These are phyloP conservation scores for Bolinopsis microptera DNA, from an alignment of 37 sponge, comb jelly and placozoan genomes.

Conservation along the genomic window DNA sequence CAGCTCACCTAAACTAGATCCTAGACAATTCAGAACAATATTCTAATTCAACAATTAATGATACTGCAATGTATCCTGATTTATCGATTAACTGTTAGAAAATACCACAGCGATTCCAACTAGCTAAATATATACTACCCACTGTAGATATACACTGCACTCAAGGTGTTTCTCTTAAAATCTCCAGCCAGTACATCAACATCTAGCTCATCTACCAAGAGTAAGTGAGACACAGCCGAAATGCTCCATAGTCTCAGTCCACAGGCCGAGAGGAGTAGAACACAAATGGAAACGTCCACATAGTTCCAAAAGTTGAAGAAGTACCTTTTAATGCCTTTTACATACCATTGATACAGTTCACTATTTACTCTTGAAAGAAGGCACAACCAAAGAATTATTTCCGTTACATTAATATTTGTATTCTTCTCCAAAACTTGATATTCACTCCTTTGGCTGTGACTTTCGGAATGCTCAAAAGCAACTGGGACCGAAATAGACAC, in stretches of 20 bases:
- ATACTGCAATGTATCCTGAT: too few species aligned
- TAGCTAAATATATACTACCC: too few species aligned
- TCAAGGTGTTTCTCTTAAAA: background rate
- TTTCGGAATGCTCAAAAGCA: too few species aligned
- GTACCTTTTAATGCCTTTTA: background rate
- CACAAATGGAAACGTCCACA: slow-evolving; percentile 20
- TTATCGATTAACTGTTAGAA: too few species aligned
- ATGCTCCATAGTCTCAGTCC: background rate
- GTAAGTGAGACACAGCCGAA: background rate
- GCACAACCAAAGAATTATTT: slow-evolving; percentile 26
- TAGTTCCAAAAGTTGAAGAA: slow-evolving; percentile 36
- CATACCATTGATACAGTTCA: background rate
- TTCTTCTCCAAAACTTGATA: too few species aligned
- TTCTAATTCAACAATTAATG: too few species aligned
- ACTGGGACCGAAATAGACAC: background rate
- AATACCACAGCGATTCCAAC: too few species aligned
- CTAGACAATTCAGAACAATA: too few species aligned
- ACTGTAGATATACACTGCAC: slow-evolving; percentile 12
- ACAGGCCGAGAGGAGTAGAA: background rate
- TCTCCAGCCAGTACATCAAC: background rate
- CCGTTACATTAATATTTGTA: background rate
- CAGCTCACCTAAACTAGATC: too few species aligned
- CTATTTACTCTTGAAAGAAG: background rate
- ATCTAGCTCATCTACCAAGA: background rate
- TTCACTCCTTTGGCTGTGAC: too few species aligned